Base-by-base conservation (phyloP, 2,113 vertebrate species). In the mouse (Mus musculus) region DNA sequence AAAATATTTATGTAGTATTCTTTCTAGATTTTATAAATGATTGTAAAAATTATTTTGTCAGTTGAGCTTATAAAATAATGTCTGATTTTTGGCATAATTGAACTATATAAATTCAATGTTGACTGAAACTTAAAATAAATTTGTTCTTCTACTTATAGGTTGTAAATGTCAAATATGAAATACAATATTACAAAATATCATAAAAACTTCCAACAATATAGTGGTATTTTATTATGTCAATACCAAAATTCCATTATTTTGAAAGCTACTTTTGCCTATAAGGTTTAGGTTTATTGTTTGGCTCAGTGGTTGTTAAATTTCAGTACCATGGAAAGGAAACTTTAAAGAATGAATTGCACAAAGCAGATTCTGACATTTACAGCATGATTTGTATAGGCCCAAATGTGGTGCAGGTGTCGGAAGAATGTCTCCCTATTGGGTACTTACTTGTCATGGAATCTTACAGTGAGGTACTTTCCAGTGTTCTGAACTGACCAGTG, bases 81-180 rank as follows among this genome's bases (percentile, higher is more conserved):
- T 96, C 63, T 30, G 49, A 88, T 95, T 82, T 95, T 90, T 89
- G 75, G 52, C 56, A 95, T 96, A 96, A 97, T 93, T 97, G 89
- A 95, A 91, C 89, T 96, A 92, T 91, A 96, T 96, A 95, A 95
- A 96, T 97, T 96, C 90, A 97, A 81, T 59, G 54, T 95, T 67
- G 36, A 77, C 52, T 85, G 39, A 94, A 96, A 94, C 87, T 96
- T 94, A 88, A 95, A 93, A 95, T 81, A 96, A 90, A 95, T 80
- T 95, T 93, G 0, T 96, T 95, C 91, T 95, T 96, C 56, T 91
- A 61, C 69, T 94, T 96, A 61, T 84, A 91, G 69, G 46, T 91
- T 97, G 65, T 96, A 97, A 97, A 96, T 97, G 94, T 78, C 96
- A 96, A 93, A 80, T 93, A 93, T 96, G 89, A 97, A 96, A 94